phyloP scores from a whole-genome alignment of 2,113 vertebrate species.

The Zosterops pallidus region DNA sequence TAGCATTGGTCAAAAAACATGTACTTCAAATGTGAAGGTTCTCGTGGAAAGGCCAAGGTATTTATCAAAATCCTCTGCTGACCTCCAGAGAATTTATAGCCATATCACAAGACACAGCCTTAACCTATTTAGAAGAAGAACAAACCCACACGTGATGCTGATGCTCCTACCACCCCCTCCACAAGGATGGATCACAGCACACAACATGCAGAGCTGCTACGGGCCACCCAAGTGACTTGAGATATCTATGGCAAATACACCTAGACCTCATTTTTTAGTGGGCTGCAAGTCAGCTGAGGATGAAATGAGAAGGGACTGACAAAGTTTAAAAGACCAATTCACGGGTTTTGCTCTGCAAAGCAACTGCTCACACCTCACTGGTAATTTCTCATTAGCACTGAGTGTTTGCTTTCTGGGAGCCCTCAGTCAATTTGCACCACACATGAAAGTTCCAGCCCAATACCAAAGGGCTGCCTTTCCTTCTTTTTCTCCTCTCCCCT shows the following conservation, averaged over 20 bases:
- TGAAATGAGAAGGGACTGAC: background rate
- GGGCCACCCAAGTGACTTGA: background rate
- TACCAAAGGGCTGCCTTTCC: background rate
- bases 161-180: background rate
- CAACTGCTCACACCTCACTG: background rate
- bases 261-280: background rate
- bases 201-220: rapidly evolving
- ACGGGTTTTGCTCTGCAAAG: background rate
- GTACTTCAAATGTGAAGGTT: background rate
- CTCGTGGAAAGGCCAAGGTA: background rate
- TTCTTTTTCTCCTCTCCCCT: background rate
- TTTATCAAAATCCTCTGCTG: background rate
- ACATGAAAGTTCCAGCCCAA: background rate
- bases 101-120: background rate
- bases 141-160: background rate
- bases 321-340: background rate
- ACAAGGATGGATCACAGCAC: background rate
- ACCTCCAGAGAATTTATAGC: background rate
- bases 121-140: background rate
- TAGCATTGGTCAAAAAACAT: background rate
- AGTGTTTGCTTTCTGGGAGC: background rate
- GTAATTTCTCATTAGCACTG: background rate
- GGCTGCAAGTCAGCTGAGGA: background rate
- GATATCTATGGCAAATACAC: background rate
- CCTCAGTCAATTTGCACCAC: rapidly evolving